These are phyloP conservation scores for Cremastinae sp. DNA, from an alignment of 2,888 invertebrate species.

Conservation along the genomic window DNA sequence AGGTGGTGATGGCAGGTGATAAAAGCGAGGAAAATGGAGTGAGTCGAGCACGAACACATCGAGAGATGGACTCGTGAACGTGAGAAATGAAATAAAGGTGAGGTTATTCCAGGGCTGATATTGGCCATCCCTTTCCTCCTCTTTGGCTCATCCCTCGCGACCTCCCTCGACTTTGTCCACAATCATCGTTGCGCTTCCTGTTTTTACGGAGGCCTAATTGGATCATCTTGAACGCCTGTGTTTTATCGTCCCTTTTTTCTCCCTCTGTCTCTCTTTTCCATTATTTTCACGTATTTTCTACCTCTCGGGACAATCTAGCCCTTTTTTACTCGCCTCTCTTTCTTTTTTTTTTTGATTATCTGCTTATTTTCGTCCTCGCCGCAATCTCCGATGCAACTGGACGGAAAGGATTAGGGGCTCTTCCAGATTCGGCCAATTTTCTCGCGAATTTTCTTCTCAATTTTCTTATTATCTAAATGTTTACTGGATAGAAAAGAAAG, in stretches of 20 bases:
- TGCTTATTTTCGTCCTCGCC: too few species aligned
- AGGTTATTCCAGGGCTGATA: conserved; percentile 68
- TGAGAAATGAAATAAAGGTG: conserved; percentile 70
- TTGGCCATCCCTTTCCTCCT: conserved; percentile 58
- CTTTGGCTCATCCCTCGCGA: conserved; percentile 35
- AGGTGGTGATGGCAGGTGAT: conserved; percentile 78
- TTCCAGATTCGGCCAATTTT: conserved; percentile 2
- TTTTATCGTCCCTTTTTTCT: conserved; percentile 53
- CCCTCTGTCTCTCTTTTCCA: background rate
- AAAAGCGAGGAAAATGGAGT: conserved; percentile 75
- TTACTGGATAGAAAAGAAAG: too few species aligned
- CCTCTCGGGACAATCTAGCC: too few species aligned
- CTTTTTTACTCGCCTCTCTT: conserved; percentile 2
- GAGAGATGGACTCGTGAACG: background rate
- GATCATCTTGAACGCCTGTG: conserved; percentile 56
- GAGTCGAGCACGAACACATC: conserved; percentile 65
- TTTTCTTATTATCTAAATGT: too few species aligned
- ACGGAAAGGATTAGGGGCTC: conserved; percentile 26
- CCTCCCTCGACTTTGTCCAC: conserved; percentile 49
- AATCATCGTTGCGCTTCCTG: conserved; percentile 57
- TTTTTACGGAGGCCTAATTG: conserved; percentile 59
- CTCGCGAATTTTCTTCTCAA: too few species aligned
- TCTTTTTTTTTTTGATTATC: too few species aligned
- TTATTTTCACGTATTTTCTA: too few species aligned
- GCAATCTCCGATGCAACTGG: conserved; percentile 25